Conservation (phyloP, 2,888 invertebrate genomes). For the Clanis bilineata region DNA sequence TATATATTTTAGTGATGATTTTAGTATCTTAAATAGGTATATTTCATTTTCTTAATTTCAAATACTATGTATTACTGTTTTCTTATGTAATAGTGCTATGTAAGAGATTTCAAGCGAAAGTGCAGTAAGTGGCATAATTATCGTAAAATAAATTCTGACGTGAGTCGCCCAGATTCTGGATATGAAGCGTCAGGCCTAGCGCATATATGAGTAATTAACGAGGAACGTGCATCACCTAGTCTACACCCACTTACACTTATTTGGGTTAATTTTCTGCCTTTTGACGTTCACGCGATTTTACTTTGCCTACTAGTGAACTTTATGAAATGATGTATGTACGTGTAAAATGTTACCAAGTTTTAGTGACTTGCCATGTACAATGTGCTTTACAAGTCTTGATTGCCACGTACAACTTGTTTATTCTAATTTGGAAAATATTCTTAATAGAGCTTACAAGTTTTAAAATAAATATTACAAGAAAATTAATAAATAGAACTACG, state of each 20-base stretch:
- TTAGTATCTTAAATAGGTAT: too few relatives aligned
- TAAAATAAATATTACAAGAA: too few relatives aligned
- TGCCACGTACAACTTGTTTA: too few relatives aligned
- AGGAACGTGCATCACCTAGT: constrained; percentile 48
- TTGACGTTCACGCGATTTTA: constrained; percentile 40
- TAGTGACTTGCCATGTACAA: background rate
- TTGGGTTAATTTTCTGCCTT: constrained; percentile 58
- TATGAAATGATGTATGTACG: constrained; percentile 46
- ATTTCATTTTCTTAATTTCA: too few relatives aligned
- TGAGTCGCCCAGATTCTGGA: background rate
- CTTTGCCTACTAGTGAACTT: constrained; percentile 35
- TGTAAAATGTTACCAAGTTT: constrained; percentile 15
- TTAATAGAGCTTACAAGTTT: too few relatives aligned
- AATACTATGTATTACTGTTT: too few relatives aligned
- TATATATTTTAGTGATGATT: too few relatives aligned
- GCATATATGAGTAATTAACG: constrained; percentile 50
- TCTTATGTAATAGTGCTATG: too few relatives aligned
- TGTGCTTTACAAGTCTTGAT: too few relatives aligned
- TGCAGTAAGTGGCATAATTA: constrained; percentile 1
- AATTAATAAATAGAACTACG: background rate
- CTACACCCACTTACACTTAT: constrained; percentile 46
- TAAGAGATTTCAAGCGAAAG: background rate
- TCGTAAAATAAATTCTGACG: constrained; percentile 11
- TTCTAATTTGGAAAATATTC: too few relatives aligned
- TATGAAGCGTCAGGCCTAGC: constrained; percentile 22